Evolutionary conservation across 2,888 invertebrate genomes (phyloP).

Genomic region (Urechis unicinctus): DNA sequence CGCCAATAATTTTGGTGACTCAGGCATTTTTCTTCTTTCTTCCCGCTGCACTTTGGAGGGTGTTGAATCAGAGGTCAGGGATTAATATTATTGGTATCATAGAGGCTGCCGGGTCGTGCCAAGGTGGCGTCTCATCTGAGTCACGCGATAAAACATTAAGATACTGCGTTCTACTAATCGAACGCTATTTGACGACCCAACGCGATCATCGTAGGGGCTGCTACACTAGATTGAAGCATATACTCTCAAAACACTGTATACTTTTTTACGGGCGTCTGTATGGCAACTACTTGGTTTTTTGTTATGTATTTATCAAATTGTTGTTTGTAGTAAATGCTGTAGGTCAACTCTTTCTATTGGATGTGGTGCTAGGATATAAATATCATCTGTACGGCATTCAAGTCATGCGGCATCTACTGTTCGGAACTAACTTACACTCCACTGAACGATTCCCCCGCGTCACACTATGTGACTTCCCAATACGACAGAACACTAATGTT

Average conservation of each 20-base stretch:
- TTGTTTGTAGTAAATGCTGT: slow-evolving; percentile 51
- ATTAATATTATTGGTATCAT: slow-evolving; percentile 17
- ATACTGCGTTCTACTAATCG: slow-evolving; percentile 17
- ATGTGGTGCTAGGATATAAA: slow-evolving; percentile 51
- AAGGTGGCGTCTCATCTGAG: slow-evolving; percentile 15
- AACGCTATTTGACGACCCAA: slow-evolving; percentile 13
- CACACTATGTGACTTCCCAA: slow-evolving; percentile 49
- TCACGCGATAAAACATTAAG: slow-evolving; percentile 15
- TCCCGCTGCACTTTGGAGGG: slow-evolving; percentile 53
- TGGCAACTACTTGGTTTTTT: slow-evolving; percentile 52
- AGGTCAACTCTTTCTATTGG: slow-evolving; percentile 53
- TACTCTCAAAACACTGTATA: slow-evolving; percentile 36
- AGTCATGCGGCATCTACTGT: slow-evolving; percentile 50
- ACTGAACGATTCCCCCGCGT: slow-evolving; percentile 46
- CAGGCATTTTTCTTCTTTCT: slow-evolving; percentile 27
- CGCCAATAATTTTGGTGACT: slow-evolving; percentile 48
- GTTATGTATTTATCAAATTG: slow-evolving; percentile 49
- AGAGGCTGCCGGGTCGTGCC: slow-evolving; percentile 17
- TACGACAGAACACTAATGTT: slow-evolving; percentile 48
- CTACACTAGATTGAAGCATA: slow-evolving; percentile 24
- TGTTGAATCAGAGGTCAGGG: slow-evolving; percentile 29
- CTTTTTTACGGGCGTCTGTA: slow-evolving; percentile 40
- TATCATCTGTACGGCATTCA: slow-evolving; percentile 51
- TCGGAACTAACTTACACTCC: slow-evolving; percentile 37
- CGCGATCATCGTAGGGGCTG: slow-evolving; percentile 12